Conservation (phyloP, 2,888 invertebrate species). For the Drosophila mettleri region DNA sequence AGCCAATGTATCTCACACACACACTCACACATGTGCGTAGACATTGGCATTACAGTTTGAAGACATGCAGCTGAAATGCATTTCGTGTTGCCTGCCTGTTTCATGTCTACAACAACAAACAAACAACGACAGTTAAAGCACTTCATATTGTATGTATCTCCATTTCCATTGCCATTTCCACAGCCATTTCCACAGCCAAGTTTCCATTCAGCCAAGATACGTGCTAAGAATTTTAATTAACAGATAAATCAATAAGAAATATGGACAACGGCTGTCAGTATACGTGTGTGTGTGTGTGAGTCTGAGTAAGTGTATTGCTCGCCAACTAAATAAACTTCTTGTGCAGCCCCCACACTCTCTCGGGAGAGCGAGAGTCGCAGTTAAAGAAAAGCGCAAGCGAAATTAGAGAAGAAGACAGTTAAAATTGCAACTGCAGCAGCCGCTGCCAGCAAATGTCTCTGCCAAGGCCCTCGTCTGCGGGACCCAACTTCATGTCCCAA, state of each 20-base stretch:
- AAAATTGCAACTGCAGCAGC: constrained; percentile 52
- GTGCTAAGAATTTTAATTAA: constrained; percentile 81
- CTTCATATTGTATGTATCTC: constrained; percentile 59
- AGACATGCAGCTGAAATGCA: constrained; percentile 79
- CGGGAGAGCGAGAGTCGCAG: constrained; percentile 26
- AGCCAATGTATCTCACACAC: constrained; percentile 50
- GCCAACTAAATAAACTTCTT: constrained; percentile 75
- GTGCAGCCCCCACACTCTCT: constrained; percentile 37
- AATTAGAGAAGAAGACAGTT: constrained; percentile 72
- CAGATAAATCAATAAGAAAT: constrained; percentile 81
- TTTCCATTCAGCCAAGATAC: constrained; percentile 65
- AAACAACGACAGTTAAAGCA: constrained; percentile 18
- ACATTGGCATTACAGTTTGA: constrained; percentile 75
- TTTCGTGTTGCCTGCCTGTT: constrained; percentile 69
- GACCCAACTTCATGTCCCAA: constrained; percentile 11
- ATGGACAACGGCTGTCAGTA: constrained; percentile 80
- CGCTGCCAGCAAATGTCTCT: constrained; percentile 43
- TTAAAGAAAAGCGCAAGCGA: constrained; percentile 68
- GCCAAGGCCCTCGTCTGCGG: constrained; percentile 29
- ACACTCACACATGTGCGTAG: constrained; percentile 33
- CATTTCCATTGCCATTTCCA: constrained; percentile 47
- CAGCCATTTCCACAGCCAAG: constrained; percentile 34
- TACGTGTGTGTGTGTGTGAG: constrained; percentile 13
- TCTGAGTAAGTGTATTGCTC: constrained; percentile 53
- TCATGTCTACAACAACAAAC: constrained; percentile 33